phyloP scores from a whole-genome alignment of 2,113 vertebrate genomes.

The Pollachius pollachius region DNA sequence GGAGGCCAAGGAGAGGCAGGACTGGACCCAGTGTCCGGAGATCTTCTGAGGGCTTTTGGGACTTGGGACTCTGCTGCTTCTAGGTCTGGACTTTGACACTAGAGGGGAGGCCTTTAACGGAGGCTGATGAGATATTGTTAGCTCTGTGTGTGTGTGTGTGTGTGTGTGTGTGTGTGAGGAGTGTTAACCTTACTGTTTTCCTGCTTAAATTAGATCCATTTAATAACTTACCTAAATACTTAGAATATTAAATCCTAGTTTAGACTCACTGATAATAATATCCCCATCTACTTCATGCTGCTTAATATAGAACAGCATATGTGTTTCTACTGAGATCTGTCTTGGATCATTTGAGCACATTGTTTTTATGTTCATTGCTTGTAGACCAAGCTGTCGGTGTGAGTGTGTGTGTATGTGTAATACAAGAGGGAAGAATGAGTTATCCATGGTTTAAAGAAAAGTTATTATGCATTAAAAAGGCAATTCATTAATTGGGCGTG shows the following conservation, averaged over 20 bases:
- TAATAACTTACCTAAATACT: too few species aligned
- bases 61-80: not conserved
- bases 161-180: not conserved
- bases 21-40: conserved; percentile 85
- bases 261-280: too few species aligned
- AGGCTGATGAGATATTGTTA: not conserved
- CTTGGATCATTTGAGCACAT: not conserved
- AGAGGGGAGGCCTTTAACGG: not conserved
- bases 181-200: too few species aligned
- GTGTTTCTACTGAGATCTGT: not conserved
- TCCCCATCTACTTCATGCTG: not conserved
- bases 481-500: too few species aligned
- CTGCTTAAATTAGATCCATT: too few species aligned
- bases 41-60: conserved; percentile 81
- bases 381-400: not conserved
- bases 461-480: too few species aligned
- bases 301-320: not conserved
- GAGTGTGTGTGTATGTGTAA: not conserved
- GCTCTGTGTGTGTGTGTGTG: not conserved
- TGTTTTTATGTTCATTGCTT: not conserved
- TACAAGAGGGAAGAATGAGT: not conserved
- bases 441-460: not conserved
- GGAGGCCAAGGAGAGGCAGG: conserved; percentile 90
- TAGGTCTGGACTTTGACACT: not conserved
- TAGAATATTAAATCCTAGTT: too few species aligned